Conservation (phyloP, 2,888 invertebrate species). For the Pardosa pseudoannulata region DNA sequence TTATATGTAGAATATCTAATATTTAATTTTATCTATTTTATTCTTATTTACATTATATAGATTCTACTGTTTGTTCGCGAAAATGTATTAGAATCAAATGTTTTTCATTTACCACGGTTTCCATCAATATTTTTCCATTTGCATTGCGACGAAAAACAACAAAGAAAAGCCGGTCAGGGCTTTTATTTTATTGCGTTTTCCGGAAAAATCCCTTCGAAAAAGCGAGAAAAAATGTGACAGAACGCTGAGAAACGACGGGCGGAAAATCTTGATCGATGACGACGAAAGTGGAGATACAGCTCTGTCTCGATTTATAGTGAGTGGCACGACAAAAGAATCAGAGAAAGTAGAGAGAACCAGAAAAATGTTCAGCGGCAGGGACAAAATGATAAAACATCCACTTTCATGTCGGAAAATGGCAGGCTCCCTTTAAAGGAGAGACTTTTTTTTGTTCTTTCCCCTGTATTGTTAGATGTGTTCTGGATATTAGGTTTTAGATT, state of each 20-base stretch:
- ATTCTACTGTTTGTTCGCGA: no score
- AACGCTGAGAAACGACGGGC: background rate
- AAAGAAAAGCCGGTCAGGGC: background rate
- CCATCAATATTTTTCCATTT: no score
- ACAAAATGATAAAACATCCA: slow-evolving; percentile 10
- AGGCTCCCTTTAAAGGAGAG: background rate
- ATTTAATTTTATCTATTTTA: no score
- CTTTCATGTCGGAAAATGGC: background rate
- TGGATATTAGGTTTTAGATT: no score
- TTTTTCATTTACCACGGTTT: no score
- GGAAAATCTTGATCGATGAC: slow-evolving; percentile 17
- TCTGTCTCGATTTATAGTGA: slow-evolving; percentile 9
- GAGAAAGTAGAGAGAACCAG: slow-evolving; percentile 1
- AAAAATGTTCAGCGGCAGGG: slow-evolving; percentile 1
- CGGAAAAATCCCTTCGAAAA: background rate
- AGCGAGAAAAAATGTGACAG: slow-evolving; percentile 1
- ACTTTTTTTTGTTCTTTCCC: no score
- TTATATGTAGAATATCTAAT: no score
- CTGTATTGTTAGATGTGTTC: no score
- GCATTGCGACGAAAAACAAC: background rate
- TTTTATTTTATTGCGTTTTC: slow-evolving; percentile 5
- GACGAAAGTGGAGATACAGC: slow-evolving; percentile 14
- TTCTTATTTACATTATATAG: no score
- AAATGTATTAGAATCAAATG: no score
- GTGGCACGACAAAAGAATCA: background rate